Evolutionary conservation across 2,888 invertebrate species (phyloP), one percentile per base, ranked within the genome.

Genomic region (Griposia aprilina): DNA sequence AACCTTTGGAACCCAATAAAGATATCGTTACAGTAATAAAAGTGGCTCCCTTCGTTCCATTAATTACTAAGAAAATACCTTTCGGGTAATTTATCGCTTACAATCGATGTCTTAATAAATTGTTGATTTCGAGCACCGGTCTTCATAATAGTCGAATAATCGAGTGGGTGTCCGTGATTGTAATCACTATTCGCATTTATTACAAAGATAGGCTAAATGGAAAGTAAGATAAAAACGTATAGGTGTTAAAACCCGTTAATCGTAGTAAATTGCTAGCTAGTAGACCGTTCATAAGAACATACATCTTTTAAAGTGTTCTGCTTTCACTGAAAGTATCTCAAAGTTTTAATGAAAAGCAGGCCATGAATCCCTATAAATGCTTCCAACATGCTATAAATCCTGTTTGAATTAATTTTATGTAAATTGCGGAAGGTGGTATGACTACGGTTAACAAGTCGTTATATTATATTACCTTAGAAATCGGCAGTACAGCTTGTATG

Each of bases 401-500:
- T 69, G 55, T 70, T 73, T 75, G 66, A 75, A 86, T 77, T 68
- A 71, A 83, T 84, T 76, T 68, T 68, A 86, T 77, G 67, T 52
- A 77, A 86, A 66, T 57, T 82, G 41, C 50, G 36, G 41, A 73
- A 75, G 74, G 50, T 74, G 68, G 59, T 63, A 76, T 72, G 50
- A 69, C 23, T 66, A 76, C n/a, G 59, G 26, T 63, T 70, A 73
- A 57, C 63, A 75, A 71, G 72, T 73, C 57, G 41, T 69, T 70
- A 70, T 82, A 72, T 69, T 70, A 70, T 82, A 72, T 93, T 95
- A 99, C 99, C 98, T 99, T 99, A 80, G 99, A 99, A 93, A 99
- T 99, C 26, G 99, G 99, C 45, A 99, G 97, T 23, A 99, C 99
- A 36, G 99, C 98, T 95, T 99, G 99, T 80, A 99, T 99, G 92